phyloP scores from a whole-genome alignment of 2,888 invertebrate genomes.

The Oligia latruncula region DNA sequence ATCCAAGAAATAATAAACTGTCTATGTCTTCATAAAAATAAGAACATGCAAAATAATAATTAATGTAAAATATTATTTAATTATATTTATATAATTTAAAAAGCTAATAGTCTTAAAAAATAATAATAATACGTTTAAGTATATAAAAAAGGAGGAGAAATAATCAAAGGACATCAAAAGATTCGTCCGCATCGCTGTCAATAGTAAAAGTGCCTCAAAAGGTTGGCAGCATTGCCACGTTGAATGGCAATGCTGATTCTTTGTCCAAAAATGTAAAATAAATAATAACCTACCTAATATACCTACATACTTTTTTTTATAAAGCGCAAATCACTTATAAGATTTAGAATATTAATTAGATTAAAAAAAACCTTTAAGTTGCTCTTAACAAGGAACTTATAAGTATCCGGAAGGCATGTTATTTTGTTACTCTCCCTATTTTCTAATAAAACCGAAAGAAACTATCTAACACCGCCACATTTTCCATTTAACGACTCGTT shows the following conservation, averaged over 20 bases:
- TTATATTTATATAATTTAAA: too few relatives aligned
- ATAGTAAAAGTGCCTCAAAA: too few relatives aligned
- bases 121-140: neutral
- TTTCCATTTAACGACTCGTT: slow-evolving; percentile 69
- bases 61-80: neutral
- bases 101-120: too few relatives aligned
- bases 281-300: neutral
- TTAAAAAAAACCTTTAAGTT: neutral
- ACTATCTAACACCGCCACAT: slow-evolving; percentile 50
- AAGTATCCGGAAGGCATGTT: neutral
- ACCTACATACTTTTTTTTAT: neutral
- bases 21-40: neutral
- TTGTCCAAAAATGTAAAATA: too few relatives aligned
- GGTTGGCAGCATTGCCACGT: too few relatives aligned
- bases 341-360: too few relatives aligned
- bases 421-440: slow-evolving; percentile 16
- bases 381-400: neutral
- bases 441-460: slow-evolving; percentile 25
- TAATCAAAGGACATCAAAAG: too few relatives aligned
- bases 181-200: too few relatives aligned
- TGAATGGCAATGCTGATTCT: too few relatives aligned
- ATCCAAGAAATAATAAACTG: neutral
- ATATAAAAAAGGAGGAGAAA: too few relatives aligned
- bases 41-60: neutral
- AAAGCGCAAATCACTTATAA: too few relatives aligned